phyloP scores from a whole-genome alignment of 2,113 vertebrate genomes.

The Lasiurus cinereus region DNA sequence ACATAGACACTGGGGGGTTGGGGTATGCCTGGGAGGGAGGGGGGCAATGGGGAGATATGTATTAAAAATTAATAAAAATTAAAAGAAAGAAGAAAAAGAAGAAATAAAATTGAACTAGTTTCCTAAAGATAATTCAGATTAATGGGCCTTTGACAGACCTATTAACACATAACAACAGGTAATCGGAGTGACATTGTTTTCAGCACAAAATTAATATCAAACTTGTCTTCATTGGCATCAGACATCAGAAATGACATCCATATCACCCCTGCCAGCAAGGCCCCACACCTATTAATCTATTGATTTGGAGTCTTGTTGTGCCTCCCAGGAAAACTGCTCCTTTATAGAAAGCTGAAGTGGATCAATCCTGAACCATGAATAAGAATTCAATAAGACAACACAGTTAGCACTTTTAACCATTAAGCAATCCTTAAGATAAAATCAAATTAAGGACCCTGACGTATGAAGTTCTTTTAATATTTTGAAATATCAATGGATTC shows the following conservation, averaged over 20 bases:
- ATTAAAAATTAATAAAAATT: too few species aligned
- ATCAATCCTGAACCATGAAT: conserved; percentile 95
- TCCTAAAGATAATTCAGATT: conserved; percentile 93
- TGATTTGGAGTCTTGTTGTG: conserved; percentile 95
- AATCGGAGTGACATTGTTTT: conserved; percentile 94
- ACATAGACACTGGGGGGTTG: too few species aligned
- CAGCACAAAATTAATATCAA: conserved; percentile 92
- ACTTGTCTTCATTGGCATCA: conserved; percentile 95
- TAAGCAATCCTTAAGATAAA: conserved; percentile 87
- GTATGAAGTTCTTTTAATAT: conserved; percentile 77
- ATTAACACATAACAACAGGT: conserved; percentile 89
- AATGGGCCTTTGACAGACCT: conserved; percentile 89
- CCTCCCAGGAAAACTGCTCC: conserved; percentile 93
- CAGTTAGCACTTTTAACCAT: conserved; percentile 83
- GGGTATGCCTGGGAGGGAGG: too few species aligned
- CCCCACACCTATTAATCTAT: conserved; percentile 98
- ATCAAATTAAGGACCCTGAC: conserved; percentile 84
- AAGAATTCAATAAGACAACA: conserved; percentile 94
- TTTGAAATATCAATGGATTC: conserved; percentile 77
- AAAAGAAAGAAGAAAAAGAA: conserved; percentile 74
- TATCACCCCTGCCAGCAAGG: conserved; percentile 95
- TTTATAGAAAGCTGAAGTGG: conserved; percentile 94
- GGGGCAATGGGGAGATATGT: too few species aligned
- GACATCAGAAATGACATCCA: conserved; percentile 92
- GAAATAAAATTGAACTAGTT: conserved; percentile 84